These are phyloP conservation scores for Medauroidea extradentata DNA, from an alignment of 1,140 invertebrate species.

Conservation along the genomic window DNA sequence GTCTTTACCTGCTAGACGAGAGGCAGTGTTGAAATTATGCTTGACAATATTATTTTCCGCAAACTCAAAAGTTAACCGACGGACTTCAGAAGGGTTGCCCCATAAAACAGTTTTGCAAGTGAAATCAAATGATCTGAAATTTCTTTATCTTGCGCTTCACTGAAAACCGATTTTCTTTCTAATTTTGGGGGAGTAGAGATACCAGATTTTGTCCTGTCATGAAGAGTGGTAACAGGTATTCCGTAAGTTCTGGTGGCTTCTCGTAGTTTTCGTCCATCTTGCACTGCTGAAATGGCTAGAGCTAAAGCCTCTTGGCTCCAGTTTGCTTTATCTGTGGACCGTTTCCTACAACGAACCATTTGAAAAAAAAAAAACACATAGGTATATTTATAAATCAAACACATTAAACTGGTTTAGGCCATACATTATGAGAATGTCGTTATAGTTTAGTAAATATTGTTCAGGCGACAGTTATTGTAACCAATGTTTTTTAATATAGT, in stretches of 20 bases:
- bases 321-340: background rate
- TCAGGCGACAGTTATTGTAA: no score
- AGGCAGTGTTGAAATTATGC: no score
- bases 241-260: background rate
- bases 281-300: background rate
- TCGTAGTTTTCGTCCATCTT: background rate
- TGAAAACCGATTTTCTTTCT: background rate
- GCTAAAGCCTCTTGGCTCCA: background rate
- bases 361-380: slow-evolving; percentile 1
- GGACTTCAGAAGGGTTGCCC: background rate
- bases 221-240: background rate
- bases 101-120: background rate
- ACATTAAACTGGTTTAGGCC: no score
- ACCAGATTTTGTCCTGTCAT: background rate
- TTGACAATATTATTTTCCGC: background rate
- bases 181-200: background rate
- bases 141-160: no score
- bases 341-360: background rate
- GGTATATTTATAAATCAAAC: no score
- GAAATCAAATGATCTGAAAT: no score
- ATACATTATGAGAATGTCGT: no score
- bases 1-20: background rate
- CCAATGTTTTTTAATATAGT: no score
- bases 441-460: no score
- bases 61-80: background rate